Conservation (phyloP, 92 coral and sea anemone species). For the Nematostella vectensis region DNA sequence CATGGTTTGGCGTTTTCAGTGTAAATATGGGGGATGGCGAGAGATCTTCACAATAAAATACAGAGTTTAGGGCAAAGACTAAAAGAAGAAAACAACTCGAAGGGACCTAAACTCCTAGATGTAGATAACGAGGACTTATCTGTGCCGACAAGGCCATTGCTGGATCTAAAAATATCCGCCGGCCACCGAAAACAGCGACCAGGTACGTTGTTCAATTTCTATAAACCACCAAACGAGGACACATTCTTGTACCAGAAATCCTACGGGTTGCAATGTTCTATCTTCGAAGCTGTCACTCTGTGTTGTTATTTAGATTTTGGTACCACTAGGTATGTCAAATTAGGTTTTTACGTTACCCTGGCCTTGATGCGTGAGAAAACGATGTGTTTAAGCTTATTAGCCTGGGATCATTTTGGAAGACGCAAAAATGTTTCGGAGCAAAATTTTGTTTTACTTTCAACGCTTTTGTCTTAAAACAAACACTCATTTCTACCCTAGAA, state of each 20-base stretch:
- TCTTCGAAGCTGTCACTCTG: too few relatives aligned
- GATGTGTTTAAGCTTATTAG: too few relatives aligned
- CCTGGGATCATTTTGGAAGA: too few relatives aligned
- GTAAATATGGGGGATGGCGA: conserved; percentile 97
- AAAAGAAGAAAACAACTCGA: conserved; percentile 75
- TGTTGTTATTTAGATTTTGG: conserved; percentile 21
- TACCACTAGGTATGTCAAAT: conserved; percentile 6
- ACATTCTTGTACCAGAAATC: conserved; percentile 19
- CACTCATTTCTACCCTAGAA: too few relatives aligned
- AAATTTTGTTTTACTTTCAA: too few relatives aligned
- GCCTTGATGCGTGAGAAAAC: too few relatives aligned
- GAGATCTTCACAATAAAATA: conserved; percentile 73
- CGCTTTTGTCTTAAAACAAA: too few relatives aligned
- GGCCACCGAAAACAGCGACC: conserved; percentile 69
- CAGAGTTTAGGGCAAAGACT: conserved; percentile 82
- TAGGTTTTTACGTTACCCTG: too few relatives aligned
- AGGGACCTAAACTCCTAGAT: conserved; percentile 44
- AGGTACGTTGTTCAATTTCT: conserved; percentile 46
- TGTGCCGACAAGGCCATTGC: conserved; percentile 54
- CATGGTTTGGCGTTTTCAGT: conserved; percentile 5
- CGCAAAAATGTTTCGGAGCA: too few relatives aligned
- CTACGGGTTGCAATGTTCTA: conserved; percentile 53
- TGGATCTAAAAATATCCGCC: conserved; percentile 48
- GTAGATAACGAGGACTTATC: conserved; percentile 40
- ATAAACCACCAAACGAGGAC: conserved; percentile 50